Percentiles rank a stretch among this genome's conserved stretches.
Conservation (phyloP, 2,797 vertebrate genomes). For the Gymnocypris eckloni region DNA sequence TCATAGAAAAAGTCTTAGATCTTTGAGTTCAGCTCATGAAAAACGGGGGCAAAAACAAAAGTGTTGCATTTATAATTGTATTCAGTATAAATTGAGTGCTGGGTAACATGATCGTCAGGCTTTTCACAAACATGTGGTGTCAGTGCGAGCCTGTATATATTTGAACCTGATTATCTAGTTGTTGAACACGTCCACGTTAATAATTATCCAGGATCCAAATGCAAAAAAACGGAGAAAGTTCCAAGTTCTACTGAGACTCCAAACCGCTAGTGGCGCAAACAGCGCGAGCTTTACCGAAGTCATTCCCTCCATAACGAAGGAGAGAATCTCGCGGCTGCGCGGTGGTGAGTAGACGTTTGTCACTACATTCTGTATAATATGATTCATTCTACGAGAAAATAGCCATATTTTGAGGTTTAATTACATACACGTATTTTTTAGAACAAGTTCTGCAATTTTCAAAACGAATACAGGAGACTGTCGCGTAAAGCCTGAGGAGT, state of each 20-base stretch:
- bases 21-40: too few species aligned
- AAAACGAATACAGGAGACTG: neutral
- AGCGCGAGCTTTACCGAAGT: neutral
- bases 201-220: too few species aligned
- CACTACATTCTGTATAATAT: neutral
- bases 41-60: too few species aligned
- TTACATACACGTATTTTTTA: neutral
- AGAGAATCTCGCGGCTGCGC: constrained; percentile 23
- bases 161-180: neutral
- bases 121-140: too few species aligned
- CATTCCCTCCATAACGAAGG: neutral
- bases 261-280: neutral
- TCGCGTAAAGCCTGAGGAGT: neutral
- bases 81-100: too few species aligned
- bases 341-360: neutral
- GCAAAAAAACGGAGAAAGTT: neutral
- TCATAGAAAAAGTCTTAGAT: too few species aligned
- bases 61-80: too few species aligned
- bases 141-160: neutral
- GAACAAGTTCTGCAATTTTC: neutral
- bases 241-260: neutral
- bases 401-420: neutral
- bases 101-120: too few species aligned
- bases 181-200: neutral
- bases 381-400: constrained; percentile 1